Evolutionary conservation across 2,797 vertebrate species (phyloP), one percentile per base, ranked within the genome.

Genomic region (Lutjanus argentimaculatus): DNA sequence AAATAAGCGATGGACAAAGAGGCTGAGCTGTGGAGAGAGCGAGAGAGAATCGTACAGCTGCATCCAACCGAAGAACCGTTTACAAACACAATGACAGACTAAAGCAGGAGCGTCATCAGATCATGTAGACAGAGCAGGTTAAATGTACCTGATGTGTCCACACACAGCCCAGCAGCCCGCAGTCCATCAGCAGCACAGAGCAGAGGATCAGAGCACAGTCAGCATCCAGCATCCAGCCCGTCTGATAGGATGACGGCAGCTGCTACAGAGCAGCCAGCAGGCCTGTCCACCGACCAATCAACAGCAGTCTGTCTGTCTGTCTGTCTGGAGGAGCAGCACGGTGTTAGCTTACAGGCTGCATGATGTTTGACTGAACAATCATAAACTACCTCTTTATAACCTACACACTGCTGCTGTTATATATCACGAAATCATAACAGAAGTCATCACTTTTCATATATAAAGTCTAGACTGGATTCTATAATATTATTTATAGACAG

Each of bases 241-340:
- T 87, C 73, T 86, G 88, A 79, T 45, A 66, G 74, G 88, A 89
- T 88, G 89, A 90, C 87, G 88, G 84, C 90, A 89, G 89, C 85
- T 85, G 86, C 79, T 71, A 10, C 82, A 17, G 25, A 30, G 25
- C 25, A 30, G 25, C 25, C 49, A 86, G 75, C 72, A 65, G 75
- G 79, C 74, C 84, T 59, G 74, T 11, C 17, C 63, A 2, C 7
- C 72, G 80, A 85, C 92, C 88, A 90, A 91, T 92, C 89, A 89
- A 3, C 87, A 42, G 4, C 75, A 15, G 48, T 7, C 71, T 67
- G 69, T 43, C 69, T 59, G 25, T 30, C 25, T 30, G 25, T 30
- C 25, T 30, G 25, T 30, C 25, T 30, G 25, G 25, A 30, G 67
- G 22, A 72, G 49, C 19, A 56, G 69, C 67, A 25, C 22, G 7